These are phyloP conservation scores for Agrypnia vestita DNA, from an alignment of 1,140 invertebrate genomes.

Conservation along the genomic window DNA sequence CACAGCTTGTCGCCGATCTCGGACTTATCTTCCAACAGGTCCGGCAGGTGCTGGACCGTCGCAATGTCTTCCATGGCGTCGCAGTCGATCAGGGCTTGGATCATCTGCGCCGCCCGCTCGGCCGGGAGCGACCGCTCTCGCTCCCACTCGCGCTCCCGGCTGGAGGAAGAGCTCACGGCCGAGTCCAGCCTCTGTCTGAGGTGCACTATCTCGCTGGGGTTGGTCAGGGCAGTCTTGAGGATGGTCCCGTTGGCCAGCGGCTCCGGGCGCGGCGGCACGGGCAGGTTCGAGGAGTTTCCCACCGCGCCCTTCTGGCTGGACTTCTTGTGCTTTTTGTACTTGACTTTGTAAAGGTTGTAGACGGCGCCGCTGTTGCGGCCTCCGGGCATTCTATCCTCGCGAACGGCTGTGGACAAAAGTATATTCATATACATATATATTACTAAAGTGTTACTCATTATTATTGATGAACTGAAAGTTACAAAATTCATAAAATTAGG, in stretches of 20 bases:
- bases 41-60: slow-evolving; percentile 90
- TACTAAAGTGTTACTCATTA: too few species aligned
- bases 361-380: slow-evolving; percentile 98
- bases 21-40: slow-evolving; percentile 91
- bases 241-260: slow-evolving; percentile 92
- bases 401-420: slow-evolving; percentile 83
- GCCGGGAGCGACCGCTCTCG: slow-evolving; percentile 87
- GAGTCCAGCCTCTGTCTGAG: slow-evolving; percentile 89
- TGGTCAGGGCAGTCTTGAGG: slow-evolving; percentile 93
- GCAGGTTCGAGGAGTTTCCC: slow-evolving; percentile 67
- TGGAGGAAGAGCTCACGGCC: slow-evolving; percentile 84
- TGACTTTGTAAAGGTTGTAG: slow-evolving; percentile 99
- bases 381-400: slow-evolving; percentile 98
- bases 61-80: slow-evolving; percentile 97
- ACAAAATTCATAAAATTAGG: too few species aligned
- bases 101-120: slow-evolving; percentile 88
- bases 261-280: slow-evolving; percentile 76
- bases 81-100: slow-evolving; percentile 92
- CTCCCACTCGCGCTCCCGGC: slow-evolving; percentile 54
- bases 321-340: slow-evolving; percentile 98
- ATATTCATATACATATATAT: not conserved
- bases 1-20: slow-evolving; percentile 94
- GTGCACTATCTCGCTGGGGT: slow-evolving; percentile 93
- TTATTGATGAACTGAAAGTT: too few species aligned
- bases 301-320: slow-evolving; percentile 74